Conservation (phyloP, 2,888 invertebrate species). For the Tortricodes alternella region DNA sequence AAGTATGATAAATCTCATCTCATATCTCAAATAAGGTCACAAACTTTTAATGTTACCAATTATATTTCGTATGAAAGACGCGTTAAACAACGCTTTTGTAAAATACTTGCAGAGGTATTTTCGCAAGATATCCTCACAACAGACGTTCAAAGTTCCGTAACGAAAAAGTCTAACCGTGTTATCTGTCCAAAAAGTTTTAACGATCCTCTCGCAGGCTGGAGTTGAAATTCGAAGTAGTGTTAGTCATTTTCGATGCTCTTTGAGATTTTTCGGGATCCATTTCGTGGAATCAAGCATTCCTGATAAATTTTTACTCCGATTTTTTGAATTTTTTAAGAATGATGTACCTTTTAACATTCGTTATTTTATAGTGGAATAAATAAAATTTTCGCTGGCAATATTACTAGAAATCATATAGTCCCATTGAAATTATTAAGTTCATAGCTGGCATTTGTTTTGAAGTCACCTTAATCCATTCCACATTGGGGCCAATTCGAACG, state of each 20-base stretch:
- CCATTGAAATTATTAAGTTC: no score
- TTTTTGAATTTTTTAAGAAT: neutral
- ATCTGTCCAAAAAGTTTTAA: slow-evolving; percentile 64
- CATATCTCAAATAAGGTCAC: no score
- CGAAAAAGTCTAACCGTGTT: slow-evolving; percentile 56
- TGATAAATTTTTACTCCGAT: neutral
- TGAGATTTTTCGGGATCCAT: slow-evolving; percentile 4
- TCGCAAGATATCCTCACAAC: slow-evolving; percentile 44
- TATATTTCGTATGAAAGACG: no score
- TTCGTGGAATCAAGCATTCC: neutral
- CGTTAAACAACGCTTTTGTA: neutral
- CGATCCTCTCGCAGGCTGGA: slow-evolving; percentile 42
- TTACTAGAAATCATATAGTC: no score
- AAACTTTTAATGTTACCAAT: no score
- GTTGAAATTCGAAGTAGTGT: neutral
- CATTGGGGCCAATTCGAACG: slow-evolving; percentile 1
- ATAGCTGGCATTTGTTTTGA: neutral
- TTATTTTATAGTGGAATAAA: no score
- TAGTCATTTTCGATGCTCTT: slow-evolving; percentile 9
- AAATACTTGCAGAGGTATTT: neutral
- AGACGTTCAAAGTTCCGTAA: slow-evolving; percentile 49
- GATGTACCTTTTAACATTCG: no score
- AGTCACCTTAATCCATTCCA: neutral
- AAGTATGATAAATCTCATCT: no score
- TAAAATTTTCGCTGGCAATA: no score